Conservation (phyloP, 2,113 vertebrate species). For the Thomomys bottae region DNA sequence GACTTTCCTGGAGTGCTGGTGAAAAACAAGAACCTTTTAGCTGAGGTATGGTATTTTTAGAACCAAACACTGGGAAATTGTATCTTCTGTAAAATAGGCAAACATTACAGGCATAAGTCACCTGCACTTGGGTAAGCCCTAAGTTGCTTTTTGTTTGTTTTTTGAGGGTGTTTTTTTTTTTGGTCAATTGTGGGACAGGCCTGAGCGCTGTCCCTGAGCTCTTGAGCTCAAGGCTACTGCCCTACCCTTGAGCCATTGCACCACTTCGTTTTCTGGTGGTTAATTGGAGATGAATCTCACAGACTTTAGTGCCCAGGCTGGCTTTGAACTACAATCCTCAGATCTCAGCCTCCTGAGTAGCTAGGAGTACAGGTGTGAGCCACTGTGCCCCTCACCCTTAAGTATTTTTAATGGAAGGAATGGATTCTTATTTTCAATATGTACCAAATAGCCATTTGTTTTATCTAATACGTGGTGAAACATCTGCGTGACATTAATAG, state of each 20-base stretch:
- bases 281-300: too few relatives aligned
- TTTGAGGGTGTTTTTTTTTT: not conserved
- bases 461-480: slow-evolving; percentile 34
- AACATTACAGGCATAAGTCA: too few relatives aligned
- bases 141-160: too few relatives aligned
- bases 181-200: not conserved
- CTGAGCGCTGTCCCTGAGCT: not conserved
- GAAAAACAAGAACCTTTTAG: slow-evolving; percentile 72
- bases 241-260: too few relatives aligned
- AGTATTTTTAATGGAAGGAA: slow-evolving; percentile 25
- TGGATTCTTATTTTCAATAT: slow-evolving; percentile 32
- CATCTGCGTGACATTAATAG: not conserved
- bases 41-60: slow-evolving; percentile 58
- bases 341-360: too few relatives aligned
- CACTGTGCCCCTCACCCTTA: not conserved
- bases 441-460: not conserved
- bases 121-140: too few relatives aligned
- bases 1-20: slow-evolving; percentile 63
- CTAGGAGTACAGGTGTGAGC: too few relatives aligned
- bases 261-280: too few relatives aligned
- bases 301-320: too few relatives aligned
- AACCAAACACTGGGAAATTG: slow-evolving; percentile 11
- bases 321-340: too few relatives aligned
- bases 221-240: not conserved
- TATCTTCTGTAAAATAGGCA: not conserved